Evolutionary conservation across 1,140 invertebrate genomes (phyloP).

Genomic region (Chymomyza costata): DNA sequence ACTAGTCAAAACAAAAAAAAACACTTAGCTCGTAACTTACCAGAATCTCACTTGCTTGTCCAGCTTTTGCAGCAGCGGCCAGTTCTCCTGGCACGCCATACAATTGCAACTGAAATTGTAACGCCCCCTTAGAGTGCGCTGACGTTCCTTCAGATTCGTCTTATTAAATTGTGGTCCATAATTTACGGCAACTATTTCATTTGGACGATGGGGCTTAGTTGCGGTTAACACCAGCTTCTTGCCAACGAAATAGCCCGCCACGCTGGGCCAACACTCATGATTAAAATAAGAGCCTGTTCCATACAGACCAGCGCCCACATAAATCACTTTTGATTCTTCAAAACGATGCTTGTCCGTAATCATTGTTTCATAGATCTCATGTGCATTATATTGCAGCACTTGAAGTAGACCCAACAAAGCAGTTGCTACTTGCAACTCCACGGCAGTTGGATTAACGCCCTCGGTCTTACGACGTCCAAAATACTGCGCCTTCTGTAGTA

Average conservation of each 20-base stretch:
- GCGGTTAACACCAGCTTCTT: constrained; percentile 84
- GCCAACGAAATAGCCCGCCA: constrained; percentile 87
- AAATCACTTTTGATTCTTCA: constrained; percentile 77
- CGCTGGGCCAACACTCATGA: constrained; percentile 90
- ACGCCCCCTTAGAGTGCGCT: constrained; percentile 80
- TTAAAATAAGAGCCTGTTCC: constrained; percentile 89
- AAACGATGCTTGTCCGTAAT: constrained; percentile 77
- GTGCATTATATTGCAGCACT: constrained; percentile 91
- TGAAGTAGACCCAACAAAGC: constrained; percentile 85
- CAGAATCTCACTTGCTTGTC: constrained; percentile 75
- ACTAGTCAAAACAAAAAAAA: not conserved
- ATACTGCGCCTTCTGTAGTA: constrained; percentile 80
- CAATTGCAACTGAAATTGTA: constrained; percentile 90
- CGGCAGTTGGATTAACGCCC: constrained; percentile 75
- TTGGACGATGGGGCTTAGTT: constrained; percentile 79
- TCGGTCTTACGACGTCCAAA: constrained; percentile 76
- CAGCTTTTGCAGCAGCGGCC: constrained; percentile 83
- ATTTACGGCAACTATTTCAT: constrained; percentile 86
- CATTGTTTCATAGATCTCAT: constrained; percentile 88
- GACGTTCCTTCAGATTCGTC: constrained; percentile 79
- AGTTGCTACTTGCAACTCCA: constrained; percentile 78
- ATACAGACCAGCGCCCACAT: constrained; percentile 88
- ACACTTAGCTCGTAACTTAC: constrained; percentile 20
- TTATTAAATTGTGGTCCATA: constrained; percentile 90
- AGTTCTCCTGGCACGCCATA: constrained; percentile 84